Base-by-base conservation (phyloP, 1,140 invertebrate genomes). In the Cydia fagiglandana region DNA sequence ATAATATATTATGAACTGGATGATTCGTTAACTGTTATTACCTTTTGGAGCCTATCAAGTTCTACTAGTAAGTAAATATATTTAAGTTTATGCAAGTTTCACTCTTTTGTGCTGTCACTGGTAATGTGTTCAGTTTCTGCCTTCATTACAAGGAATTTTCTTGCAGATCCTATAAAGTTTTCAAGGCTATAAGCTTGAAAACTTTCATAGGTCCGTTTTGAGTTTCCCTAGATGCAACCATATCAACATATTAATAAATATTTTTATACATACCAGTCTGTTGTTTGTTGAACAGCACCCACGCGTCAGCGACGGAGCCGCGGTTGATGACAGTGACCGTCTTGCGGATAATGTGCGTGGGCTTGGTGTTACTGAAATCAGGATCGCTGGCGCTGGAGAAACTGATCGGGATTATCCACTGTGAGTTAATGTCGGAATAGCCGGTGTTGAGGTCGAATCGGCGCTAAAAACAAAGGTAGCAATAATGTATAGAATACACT, bases 201-300 rank as follows among this genome's bases (percentile, higher is more conserved):
- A 2, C 6, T 47, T 47, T 47, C 13, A 12, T n/a, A n/a, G n/a
- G n/a, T n/a, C 45, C 13, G 45, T 12, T 13, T 13, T 47, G 12
- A 47, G 13, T 13, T 3, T 47, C 2, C 45, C 7, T 0, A 3
- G 17, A 17, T 56, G 17, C 50, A 56, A 56, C n/a, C 0, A 47
- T 56, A 12, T 2, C 7, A n/a, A n/a, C n/a, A n/a, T n/a, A n/a
- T n/a, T 2, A 6, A 17, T 3, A 4, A 56, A 7, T 24, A 61
- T 10, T 17, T 56, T 15, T 56, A 24, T 12, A 24, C 56, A 61
- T 84, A 93, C 94, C 94, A 70, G 91, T 94, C 79, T 94, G 94
- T 76, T 95, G 93, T 73, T 93, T 94, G 75, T 95, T 95, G 41
- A 95, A 87, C 15, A 95, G 88, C 7, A 95, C 80, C 94, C 94